Evolutionary conservation across 1,140 invertebrate genomes (phyloP), one percentile per base, ranked within the genome.

Genomic region (Spodoptera litura): DNA sequence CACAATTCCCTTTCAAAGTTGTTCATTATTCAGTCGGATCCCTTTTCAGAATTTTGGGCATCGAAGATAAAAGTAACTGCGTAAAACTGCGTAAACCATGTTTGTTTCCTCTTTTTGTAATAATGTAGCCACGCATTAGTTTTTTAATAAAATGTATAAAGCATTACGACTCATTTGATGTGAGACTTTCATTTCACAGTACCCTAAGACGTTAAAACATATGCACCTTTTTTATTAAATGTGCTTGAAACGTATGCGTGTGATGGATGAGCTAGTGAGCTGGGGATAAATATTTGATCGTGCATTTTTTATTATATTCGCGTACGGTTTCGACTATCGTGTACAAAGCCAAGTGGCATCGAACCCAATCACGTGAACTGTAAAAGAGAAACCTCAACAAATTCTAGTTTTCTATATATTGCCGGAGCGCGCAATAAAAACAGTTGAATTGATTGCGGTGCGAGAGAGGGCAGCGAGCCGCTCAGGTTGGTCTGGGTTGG

Each of bases 11-110:
- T 89, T 92, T 90, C 82, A 85, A 80, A 81, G 82, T 87, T 87
- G 84, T 90, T 86, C 85, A 90, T 91, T 92, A 91, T 91, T 92
- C 84, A 89, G 80, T 77, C 61, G 79, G 66, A 84, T 84, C 85
- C 89, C 83, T 84, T 88, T 91, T 90, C 78, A 87, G 74, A 83
- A 85, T 86, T 87, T 88, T 83, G 76, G 70, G 61, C 78, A 81
- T 78, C 79, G 79, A 78, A 77, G 82, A 86, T 86, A 86, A 86
- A 89, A 88, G 83, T 83, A n/a, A n/a, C n/a, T n/a, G n/a, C n/a
- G n/a, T n/a, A 85, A 62, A 79, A 35, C 51, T 73, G 62, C 79
- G 62, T 62, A 80, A 77, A 68, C 75, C 76, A 78, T 80, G 51
- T 62, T 64, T 71, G 44, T 72, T 78, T 78, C 38, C 31, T 52